Evolutionary conservation across 2,113 vertebrate species (phyloP).

Genomic region (Phalacrocorax brasilianus): DNA sequence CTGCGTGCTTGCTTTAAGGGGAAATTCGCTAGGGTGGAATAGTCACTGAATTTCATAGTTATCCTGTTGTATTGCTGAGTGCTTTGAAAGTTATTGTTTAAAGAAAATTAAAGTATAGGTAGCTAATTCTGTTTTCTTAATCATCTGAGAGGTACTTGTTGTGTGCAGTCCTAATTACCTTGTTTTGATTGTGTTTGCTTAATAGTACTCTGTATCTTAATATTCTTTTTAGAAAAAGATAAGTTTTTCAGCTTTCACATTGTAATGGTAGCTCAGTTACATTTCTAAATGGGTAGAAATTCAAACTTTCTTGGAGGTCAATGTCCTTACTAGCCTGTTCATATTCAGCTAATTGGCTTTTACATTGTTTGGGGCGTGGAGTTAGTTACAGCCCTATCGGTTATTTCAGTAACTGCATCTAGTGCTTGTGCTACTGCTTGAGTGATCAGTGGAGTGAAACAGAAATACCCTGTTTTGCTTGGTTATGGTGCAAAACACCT

Average conservation of each 20-base stretch:
- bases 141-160: not conserved
- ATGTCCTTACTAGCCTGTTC: not conserved
- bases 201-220: not conserved
- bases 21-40: not conserved
- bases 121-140: not conserved
- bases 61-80: not conserved
- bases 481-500: not conserved
- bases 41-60: not conserved
- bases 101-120: not conserved
- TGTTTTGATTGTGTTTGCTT: not conserved
- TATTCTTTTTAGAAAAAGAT: not conserved
- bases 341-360: not conserved
- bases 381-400: not conserved
- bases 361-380: not conserved
- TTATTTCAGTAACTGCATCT: not conserved
- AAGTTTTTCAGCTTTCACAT: not conserved
- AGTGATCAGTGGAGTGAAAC: not conserved
- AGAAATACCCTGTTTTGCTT: not conserved
- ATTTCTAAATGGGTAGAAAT: not conserved
- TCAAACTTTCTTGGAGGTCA: not conserved
- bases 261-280: not conserved
- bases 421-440: not conserved
- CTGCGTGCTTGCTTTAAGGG: not conserved
- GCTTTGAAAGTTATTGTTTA: not conserved
- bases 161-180: not conserved